Base-by-base conservation (phyloP, 2,113 vertebrate genomes). In the Bufo bufo region DNA sequence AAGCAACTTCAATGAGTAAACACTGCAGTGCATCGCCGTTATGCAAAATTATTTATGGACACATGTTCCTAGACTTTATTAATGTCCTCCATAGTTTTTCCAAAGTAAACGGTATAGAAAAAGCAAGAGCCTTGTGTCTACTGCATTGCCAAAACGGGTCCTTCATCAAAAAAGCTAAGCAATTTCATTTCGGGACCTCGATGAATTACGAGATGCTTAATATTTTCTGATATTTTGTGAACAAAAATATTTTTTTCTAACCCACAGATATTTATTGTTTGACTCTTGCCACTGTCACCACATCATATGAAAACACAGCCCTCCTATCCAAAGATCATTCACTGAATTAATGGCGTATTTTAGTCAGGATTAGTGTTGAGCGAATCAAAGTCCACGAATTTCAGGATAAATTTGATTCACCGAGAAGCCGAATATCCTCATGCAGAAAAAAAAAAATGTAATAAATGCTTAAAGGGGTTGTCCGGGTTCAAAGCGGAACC, bases 1-100 rank as follows among this genome's bases (percentile, higher is more conserved):
- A 69, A 47, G 47, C 14, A 20, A 58, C 49, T 85, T 74, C 52
- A 72, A 74, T 72, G 74, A 59, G 50, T 72, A 85, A 71, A 74
- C 23, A 58, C 50, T 43, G 52, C 65, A 85, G 61, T n/a, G n/a
- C 61, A n/a, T n/a, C 43, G 20, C 19, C 19, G 10, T 66, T 12
- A 17, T 65, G 81, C 10, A 82, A 82, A 65, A 20, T 66, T 63
- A 50, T 66, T 82, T 82, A 63, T 66, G 50, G 45, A n/a, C 47
- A 49, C 11, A n/a, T n/a, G 61, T 50, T 33, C 20, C 81, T 9
- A 83, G 43, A 50, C 23, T 14, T 2, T 14, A 66, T 14, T 13
- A 43, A 61, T 61, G 23, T 56, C 56, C 23, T 81, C 56, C 23
- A 61, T 3, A 78, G 52, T 52, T 4, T 23, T 0, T 8, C 54